phyloP scores from a whole-genome alignment of 2,113 vertebrate species.

The Sander lucioperca region DNA sequence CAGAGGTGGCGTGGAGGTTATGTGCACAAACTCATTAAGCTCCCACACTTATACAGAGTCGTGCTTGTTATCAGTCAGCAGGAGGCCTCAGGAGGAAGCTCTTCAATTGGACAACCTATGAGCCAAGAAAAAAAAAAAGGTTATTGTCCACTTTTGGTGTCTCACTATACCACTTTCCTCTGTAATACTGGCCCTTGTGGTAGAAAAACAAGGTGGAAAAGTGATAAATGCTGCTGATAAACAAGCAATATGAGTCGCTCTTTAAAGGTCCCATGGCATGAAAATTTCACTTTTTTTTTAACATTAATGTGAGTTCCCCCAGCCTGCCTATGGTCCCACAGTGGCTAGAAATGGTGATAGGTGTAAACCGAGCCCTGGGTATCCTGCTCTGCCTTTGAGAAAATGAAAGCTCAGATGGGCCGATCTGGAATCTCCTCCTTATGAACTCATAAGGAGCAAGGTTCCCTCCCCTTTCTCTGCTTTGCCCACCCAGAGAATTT shows the following conservation, averaged over 20 bases:
- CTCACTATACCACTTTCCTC: background rate
- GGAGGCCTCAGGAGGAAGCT: constrained; percentile 48
- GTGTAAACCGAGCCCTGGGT: too few relatives aligned
- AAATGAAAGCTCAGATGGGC: too few relatives aligned
- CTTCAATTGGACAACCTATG: constrained; percentile 58
- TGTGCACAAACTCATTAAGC: constrained; percentile 68
- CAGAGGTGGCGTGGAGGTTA: constrained; percentile 50
- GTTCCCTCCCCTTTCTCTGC: too few relatives aligned
- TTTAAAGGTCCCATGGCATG: background rate
- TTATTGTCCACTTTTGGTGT: constrained; percentile 31
- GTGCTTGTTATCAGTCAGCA: constrained; percentile 62
- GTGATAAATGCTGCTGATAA: background rate
- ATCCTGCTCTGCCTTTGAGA: too few relatives aligned
- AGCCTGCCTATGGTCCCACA: too few relatives aligned
- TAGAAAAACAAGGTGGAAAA: background rate
- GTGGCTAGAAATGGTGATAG: too few relatives aligned
- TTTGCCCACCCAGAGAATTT: too few relatives aligned
- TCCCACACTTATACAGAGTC: constrained; percentile 28
- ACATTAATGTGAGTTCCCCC: too few relatives aligned
- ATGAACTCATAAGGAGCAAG: too few relatives aligned
- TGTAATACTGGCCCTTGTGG: background rate
- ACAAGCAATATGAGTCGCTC: background rate
- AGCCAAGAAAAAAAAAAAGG: constrained; percentile 20
- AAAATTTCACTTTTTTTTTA: too few relatives aligned
- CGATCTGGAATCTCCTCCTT: too few relatives aligned